Conservation (phyloP, 1,140 invertebrate species). For the Drosophila guanche region DNA sequence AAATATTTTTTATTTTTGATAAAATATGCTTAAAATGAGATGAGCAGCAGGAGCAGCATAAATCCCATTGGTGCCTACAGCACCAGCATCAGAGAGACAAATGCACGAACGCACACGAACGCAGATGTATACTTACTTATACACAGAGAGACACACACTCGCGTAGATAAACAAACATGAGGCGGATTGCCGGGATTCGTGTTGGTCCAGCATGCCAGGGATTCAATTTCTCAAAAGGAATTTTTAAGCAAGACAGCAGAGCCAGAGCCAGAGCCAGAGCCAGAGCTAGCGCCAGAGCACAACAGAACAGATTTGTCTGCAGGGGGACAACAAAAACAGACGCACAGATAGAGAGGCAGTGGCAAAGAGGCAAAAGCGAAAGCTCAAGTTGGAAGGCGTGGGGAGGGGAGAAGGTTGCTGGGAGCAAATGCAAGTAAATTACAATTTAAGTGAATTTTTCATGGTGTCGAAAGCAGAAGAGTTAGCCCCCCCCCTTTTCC, state of each 20-base stretch:
- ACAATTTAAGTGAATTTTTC: constrained; percentile 70
- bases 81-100: constrained; percentile 34
- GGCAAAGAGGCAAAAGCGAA: background rate
- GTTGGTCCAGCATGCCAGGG: constrained; percentile 54
- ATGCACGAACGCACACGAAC: constrained; percentile 38
- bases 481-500: constrained; percentile 44
- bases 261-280: background rate
- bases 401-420: constrained; percentile 29
- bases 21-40: constrained; percentile 80
- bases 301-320: constrained; percentile 29
- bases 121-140: constrained; percentile 12
- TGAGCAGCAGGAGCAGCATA: constrained; percentile 62
- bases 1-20: constrained; percentile 53
- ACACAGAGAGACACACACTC: constrained; percentile 11
- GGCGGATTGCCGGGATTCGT: constrained; percentile 28
- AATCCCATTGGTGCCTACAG: constrained; percentile 70
- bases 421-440: constrained; percentile 66
- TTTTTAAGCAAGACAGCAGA: constrained; percentile 56
- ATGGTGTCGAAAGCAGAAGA: constrained; percentile 44
- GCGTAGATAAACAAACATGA: constrained; percentile 58
- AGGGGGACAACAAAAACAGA: background rate
- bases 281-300: background rate
- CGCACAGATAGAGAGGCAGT: too few species aligned
- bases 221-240: constrained; percentile 79
- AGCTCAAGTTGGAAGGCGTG: background rate